These are phyloP conservation scores for Poecilia velifera DNA, from an alignment of 2,797 vertebrate species.

Conservation along the genomic window DNA sequence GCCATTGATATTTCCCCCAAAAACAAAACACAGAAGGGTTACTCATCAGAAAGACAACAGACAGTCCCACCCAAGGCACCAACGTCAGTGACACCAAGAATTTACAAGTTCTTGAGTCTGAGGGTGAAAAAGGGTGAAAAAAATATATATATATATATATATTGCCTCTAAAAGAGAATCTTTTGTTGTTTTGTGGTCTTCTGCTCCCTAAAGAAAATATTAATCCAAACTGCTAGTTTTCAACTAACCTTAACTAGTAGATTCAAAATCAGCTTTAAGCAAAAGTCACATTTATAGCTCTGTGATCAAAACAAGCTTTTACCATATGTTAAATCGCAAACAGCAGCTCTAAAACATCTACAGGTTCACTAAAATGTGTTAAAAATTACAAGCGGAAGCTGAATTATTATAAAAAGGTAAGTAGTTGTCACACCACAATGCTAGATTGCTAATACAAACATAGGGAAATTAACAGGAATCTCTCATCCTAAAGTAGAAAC, in stretches of 20 bases:
- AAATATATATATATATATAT: conserved; percentile 4
- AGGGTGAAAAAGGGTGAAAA: conserved; percentile 57
- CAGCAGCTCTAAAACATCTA: conserved; percentile 68
- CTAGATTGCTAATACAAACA: conserved; percentile 76
- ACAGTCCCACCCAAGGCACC: conserved; percentile 72
- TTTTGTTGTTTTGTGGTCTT: conserved; percentile 71
- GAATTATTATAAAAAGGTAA: conserved; percentile 75
- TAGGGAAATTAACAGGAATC: conserved; percentile 70
- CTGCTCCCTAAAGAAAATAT: conserved; percentile 66
- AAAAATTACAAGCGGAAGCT: conserved; percentile 76
- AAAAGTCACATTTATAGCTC: conserved; percentile 72
- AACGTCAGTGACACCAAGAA: conserved; percentile 70
- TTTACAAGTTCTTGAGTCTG: conserved; percentile 66
- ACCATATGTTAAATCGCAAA: conserved; percentile 74
- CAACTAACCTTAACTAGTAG: conserved; percentile 67
- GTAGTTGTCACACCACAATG: conserved; percentile 77
- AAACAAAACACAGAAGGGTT: conserved; percentile 84
- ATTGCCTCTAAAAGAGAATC: conserved; percentile 54
- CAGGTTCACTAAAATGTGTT: conserved; percentile 70
- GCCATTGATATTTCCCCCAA: conserved; percentile 88
- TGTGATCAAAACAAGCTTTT: conserved; percentile 71
- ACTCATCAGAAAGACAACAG: conserved; percentile 79
- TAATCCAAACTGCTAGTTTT: conserved; percentile 67
- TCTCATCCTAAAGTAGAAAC: conserved; percentile 71
- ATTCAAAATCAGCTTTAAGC: conserved; percentile 69